phyloP scores from a whole-genome alignment of 2,888 invertebrate genomes.

The Lasioglossum pauxillum region DNA sequence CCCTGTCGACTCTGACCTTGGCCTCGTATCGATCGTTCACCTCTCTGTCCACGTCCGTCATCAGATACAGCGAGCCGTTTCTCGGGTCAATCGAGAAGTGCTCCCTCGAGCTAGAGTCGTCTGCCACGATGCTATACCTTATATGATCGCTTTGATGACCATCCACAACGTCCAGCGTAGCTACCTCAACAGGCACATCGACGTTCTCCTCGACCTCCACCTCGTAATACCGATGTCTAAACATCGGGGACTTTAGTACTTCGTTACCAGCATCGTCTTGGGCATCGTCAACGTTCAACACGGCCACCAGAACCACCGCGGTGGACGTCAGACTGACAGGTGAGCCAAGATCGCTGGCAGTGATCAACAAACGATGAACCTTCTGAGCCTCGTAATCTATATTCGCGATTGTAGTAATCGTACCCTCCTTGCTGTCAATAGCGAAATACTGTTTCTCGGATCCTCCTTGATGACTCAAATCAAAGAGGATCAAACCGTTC shows the following conservation, averaged over 20 bases:
- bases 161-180: constrained; percentile 91
- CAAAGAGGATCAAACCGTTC: constrained; percentile 93
- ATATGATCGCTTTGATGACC: constrained; percentile 87
- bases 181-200: constrained; percentile 89
- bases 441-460: constrained; percentile 87
- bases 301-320: constrained; percentile 89
- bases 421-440: constrained; percentile 94
- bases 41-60: constrained; percentile 91
- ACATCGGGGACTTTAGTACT: constrained; percentile 82
- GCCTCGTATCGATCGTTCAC: constrained; percentile 88
- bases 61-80: constrained; percentile 91
- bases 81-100: constrained; percentile 91
- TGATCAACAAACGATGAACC: constrained; percentile 90
- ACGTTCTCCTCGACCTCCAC: constrained; percentile 93
- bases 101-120: constrained; percentile 86
- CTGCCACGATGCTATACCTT: constrained; percentile 88
- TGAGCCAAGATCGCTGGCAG: constrained; percentile 94
- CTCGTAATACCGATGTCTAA: constrained; percentile 91
- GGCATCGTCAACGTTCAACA: constrained; percentile 89
- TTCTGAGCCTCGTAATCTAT: constrained; percentile 88
- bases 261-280: constrained; percentile 85
- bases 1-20: constrained; percentile 86
- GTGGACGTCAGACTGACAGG: constrained; percentile 91
- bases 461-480: constrained; percentile 88
- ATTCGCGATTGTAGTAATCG: constrained; percentile 90